A percentile compares a stretch with the other conserved stretches of the same genome.
These are phyloP conservation scores for Glossosoma conforme DNA, from an alignment of 1,140 invertebrate species.

Conservation along the genomic window DNA sequence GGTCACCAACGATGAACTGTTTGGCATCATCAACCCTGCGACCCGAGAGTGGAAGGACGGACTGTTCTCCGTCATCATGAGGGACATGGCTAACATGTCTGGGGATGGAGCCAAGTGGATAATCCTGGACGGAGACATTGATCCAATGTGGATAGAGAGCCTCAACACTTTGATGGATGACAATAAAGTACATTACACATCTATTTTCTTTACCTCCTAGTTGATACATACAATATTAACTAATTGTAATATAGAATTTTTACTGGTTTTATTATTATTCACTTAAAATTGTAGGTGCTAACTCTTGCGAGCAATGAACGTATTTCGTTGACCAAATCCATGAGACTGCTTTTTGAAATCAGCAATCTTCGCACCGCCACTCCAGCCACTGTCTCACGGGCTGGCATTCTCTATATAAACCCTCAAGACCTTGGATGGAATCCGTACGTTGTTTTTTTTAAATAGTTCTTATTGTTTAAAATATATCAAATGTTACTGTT, in stretches of 20 bases:
- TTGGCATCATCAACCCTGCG: constrained; percentile 90
- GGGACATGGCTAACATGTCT: constrained; percentile 84
- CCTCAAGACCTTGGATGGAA: constrained; percentile 95
- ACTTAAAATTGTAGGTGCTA: constrained; percentile 65
- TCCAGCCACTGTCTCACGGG: constrained; percentile 91
- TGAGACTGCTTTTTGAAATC: constrained; percentile 93
- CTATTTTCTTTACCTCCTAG: background rate
- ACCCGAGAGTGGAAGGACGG: constrained; percentile 97
- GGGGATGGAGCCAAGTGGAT: constrained; percentile 92
- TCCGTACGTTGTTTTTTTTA: constrained; percentile 61
- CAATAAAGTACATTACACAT: constrained; percentile 60
- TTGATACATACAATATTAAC: background rate
- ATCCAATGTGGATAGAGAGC: constrained; percentile 97
- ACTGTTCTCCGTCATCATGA: constrained; percentile 87
- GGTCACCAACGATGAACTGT: constrained; percentile 93
- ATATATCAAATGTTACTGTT: constrained; percentile 3
- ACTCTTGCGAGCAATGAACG: constrained; percentile 92
- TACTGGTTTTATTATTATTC: constrained; percentile 1
- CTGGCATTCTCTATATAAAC: constrained; percentile 89
- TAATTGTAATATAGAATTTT: background rate
- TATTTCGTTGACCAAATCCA: constrained; percentile 83
- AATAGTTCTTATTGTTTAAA: constrained; percentile 9
- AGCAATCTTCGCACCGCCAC: constrained; percentile 89
- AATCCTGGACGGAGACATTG: constrained; percentile 92
- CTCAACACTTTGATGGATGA: constrained; percentile 86